Percentiles rank a stretch among this genome's conserved stretches.
Conservation (phyloP, 2,113 vertebrate genomes). For the Centropus unirufus region DNA sequence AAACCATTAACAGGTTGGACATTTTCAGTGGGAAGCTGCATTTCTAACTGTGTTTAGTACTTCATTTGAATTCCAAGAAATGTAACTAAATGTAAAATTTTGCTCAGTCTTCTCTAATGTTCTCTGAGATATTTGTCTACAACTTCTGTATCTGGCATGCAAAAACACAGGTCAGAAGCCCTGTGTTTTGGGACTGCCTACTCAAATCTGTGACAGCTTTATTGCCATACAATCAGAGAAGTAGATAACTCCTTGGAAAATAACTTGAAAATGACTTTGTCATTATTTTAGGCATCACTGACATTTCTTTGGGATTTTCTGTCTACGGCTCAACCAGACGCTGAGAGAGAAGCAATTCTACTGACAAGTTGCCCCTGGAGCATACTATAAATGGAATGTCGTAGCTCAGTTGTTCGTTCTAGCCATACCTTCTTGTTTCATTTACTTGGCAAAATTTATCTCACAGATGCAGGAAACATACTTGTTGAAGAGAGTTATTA, state of each 20-base stretch:
- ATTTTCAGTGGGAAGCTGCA: background rate
- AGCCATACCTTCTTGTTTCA: background rate
- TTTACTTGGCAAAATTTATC: background rate
- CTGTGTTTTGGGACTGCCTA: background rate
- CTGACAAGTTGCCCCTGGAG: constrained; percentile 39
- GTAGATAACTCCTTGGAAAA: constrained; percentile 2
- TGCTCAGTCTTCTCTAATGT: background rate
- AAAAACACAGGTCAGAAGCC: background rate
- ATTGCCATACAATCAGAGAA: background rate
- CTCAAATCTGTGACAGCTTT: constrained; percentile 33
- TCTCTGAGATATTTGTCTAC: background rate
- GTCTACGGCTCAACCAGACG: background rate
- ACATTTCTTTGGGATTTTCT: constrained; percentile 38
- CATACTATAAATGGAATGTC: background rate
- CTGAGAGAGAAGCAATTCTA: constrained; percentile 9
- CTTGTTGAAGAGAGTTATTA: background rate
- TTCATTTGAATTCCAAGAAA: background rate
- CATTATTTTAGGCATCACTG: constrained; percentile 13
- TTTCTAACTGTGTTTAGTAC: background rate
- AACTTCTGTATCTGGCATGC: background rate
- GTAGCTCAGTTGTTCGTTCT: background rate
- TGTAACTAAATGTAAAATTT: background rate
- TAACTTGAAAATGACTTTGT: constrained; percentile 6
- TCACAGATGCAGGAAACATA: background rate
- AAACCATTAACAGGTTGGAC: background rate